Evolutionary conservation across 2,888 invertebrate genomes (phyloP).

Genomic region (Brenthis daphne): DNA sequence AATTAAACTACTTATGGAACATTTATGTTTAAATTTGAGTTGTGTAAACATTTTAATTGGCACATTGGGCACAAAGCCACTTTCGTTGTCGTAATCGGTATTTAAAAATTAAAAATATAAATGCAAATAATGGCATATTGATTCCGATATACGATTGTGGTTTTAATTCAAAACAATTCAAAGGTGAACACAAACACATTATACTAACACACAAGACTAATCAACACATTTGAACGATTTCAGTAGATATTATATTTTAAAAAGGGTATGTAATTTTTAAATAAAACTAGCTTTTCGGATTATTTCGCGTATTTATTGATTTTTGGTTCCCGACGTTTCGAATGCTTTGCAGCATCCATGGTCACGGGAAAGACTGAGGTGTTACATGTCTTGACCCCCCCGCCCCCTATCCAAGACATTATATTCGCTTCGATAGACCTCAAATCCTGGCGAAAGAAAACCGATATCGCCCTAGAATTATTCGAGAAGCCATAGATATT

Average conservation of each 20-base stretch:
- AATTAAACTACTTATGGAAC: conserved; percentile 41
- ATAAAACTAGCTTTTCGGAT: too few species aligned
- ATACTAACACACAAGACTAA: conserved; percentile 45
- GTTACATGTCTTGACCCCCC: too few species aligned
- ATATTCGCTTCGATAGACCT: too few species aligned
- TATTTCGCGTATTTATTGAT: too few species aligned
- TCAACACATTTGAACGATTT: conserved; percentile 42
- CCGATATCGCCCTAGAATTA: too few species aligned
- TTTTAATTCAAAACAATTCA: conserved; percentile 26
- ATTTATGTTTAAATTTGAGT: conserved; percentile 37
- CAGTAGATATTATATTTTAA: conserved; percentile 63
- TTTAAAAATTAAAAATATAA: conserved; percentile 70
- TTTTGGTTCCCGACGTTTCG: too few species aligned
- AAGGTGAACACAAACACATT: conserved; percentile 33
- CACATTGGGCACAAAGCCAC: conserved; percentile 61
- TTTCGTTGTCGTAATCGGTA: conserved; percentile 56
- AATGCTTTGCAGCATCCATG: too few species aligned
- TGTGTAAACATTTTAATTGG: conserved; percentile 51
- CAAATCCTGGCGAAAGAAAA: too few species aligned
- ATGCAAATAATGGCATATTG: conserved; percentile 80
- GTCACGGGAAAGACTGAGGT: too few species aligned
- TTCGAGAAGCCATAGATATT: too few species aligned
- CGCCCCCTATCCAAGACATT: too few species aligned
- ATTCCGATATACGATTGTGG: conserved; percentile 56
- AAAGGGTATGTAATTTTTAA: conserved; percentile 48